Evolutionary conservation across 2,797 vertebrate species (phyloP), one percentile per base, ranked within the genome.

Genomic region (Eulemur mongoz): DNA sequence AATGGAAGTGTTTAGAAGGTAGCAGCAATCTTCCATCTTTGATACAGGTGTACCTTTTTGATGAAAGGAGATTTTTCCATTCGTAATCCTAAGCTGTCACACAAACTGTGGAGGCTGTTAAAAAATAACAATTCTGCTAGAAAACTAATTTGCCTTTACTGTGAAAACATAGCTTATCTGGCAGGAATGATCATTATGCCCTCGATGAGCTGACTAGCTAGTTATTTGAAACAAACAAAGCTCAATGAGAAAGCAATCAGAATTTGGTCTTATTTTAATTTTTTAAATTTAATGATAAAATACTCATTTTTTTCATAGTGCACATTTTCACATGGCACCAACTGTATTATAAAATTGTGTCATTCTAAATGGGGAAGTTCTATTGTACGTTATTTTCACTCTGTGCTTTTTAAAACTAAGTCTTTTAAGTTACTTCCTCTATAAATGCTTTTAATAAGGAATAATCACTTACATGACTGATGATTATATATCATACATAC

Each of bases 1-100:
- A 93, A 93, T 80, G 61, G 27, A 2, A 1, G 9, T 75, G n/a
- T 96, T 98, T 93, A 93, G 95, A 91, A 97, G 75, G 90, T 38
- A 91, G 35, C 82, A 63, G 86, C 80, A 63, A 88, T 95, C 86
- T 65, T 78, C 89, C 80, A 97, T 96, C 85, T 90, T 79, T 93
- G 93, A 72, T 95, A 75, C 25, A 75, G 59, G 59, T 96, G 85
- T 81, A n/a, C 84, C 65, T 96, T 98, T 93, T 61, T 76, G 35
- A 79, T 40, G 75, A 76, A 93, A 50, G 86, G 78, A 25, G 93
- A 63, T 61, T 92, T 97, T 97, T 97, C 96, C 52, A 88, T 91
- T 81, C 85, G 40, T 65, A 91, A 57, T 72, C 30, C 45, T 91
- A 87, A 76, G 4, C 38, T 76, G 50, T 80, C 59, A 78, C 27